phyloP scores from a whole-genome alignment of 2,888 invertebrate genomes.

The Pseudolycoriella hygida region DNA sequence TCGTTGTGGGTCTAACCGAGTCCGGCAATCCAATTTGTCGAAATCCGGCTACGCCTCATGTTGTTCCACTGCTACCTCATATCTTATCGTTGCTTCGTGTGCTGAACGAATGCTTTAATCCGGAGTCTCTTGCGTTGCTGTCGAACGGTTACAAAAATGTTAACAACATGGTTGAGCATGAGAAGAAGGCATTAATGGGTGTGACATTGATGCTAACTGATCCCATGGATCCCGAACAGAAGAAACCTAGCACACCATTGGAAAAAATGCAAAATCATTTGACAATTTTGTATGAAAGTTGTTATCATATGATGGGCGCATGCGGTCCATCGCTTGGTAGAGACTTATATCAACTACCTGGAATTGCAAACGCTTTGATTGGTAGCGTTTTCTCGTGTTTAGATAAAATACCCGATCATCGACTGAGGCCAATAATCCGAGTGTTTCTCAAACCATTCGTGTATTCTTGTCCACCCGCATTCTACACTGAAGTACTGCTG shows the following conservation, averaged over 20 bases:
- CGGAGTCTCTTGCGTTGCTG: slow-evolving; percentile 41
- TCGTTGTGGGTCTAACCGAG: slow-evolving; percentile 57
- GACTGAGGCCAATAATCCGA: slow-evolving; percentile 64
- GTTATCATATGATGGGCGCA: slow-evolving; percentile 63
- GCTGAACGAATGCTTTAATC: slow-evolving; percentile 63
- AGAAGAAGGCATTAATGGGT: slow-evolving; percentile 58
- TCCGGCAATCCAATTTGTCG: slow-evolving; percentile 65
- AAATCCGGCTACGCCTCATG: slow-evolving; percentile 72
- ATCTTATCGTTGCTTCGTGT: slow-evolving; percentile 61
- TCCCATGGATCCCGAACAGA: slow-evolving; percentile 29
- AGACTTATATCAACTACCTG: slow-evolving; percentile 65
- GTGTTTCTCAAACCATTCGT: slow-evolving; percentile 75
- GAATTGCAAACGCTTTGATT: slow-evolving; percentile 54
- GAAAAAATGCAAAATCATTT: slow-evolving; percentile 76
- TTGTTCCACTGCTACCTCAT: slow-evolving; percentile 63
- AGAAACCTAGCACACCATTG: slow-evolving; percentile 37
- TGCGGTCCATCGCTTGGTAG: slow-evolving; percentile 65
- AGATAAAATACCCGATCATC: slow-evolving; percentile 64
- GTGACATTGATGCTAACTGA: slow-evolving; percentile 30
- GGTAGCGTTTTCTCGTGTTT: slow-evolving; percentile 34
- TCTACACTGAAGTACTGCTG: slow-evolving; percentile 54
- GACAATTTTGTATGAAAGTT: slow-evolving; percentile 59
- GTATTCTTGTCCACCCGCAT: slow-evolving; percentile 68
- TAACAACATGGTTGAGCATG: slow-evolving; percentile 54
- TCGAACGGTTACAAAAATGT: slow-evolving; percentile 52